Percentiles rank a stretch among this genome's conserved stretches.
These are phyloP conservation scores for Plectrocnemia conspersa DNA, from an alignment of 1,140 invertebrate species.

Conservation along the genomic window DNA sequence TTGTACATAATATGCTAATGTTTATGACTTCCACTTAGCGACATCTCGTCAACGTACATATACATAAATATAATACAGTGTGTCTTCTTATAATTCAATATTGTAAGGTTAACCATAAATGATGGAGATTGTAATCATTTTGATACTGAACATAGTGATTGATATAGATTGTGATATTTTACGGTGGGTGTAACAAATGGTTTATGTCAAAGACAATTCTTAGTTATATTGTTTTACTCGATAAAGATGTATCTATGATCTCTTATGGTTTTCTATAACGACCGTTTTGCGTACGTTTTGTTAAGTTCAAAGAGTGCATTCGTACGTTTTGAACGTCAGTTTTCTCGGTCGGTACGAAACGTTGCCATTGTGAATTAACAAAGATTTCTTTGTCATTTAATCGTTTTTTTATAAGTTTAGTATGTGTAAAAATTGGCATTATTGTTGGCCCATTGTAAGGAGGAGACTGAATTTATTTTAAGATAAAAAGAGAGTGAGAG, in stretches of 20 bases:
- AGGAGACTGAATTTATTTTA: slow-evolving; percentile 37
- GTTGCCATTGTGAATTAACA: no score
- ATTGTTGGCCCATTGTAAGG: slow-evolving; percentile 28
- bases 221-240: background rate
- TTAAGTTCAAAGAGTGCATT: no score
- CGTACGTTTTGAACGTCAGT: no score
- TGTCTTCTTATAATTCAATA: slow-evolving; percentile 35
- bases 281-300: background rate
- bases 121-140: slow-evolving; percentile 30
- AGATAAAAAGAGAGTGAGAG: slow-evolving; percentile 21
- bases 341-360: no score
- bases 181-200: slow-evolving; percentile 28
- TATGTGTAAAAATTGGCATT: no score
- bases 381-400: no score
- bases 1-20: no score
- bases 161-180: slow-evolving; percentile 36
- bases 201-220: background rate
- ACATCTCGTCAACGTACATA: slow-evolving; percentile 10
- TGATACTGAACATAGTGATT: slow-evolving; percentile 33
- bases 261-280: background rate
- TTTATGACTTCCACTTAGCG: no score
- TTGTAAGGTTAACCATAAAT: slow-evolving; percentile 30
- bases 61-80: slow-evolving; percentile 23
- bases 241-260: background rate
- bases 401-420: no score